Base-by-base conservation (phyloP, 2,113 vertebrate species). In the Macquaria australasica region DNA sequence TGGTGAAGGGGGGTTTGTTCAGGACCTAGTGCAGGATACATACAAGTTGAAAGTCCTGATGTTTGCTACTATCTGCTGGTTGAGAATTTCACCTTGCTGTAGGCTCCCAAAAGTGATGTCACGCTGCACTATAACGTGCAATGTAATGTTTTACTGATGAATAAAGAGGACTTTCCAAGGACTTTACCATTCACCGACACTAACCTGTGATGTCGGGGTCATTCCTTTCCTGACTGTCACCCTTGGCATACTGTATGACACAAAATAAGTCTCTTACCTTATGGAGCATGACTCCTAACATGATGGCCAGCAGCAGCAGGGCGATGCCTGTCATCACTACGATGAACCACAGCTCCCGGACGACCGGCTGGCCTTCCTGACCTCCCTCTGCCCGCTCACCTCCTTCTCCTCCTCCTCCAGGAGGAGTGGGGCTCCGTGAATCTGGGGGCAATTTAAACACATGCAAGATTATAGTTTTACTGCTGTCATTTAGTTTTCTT, bases 331-430 rank as follows among this genome's bases (percentile, higher is more conserved):
- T 96, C 97, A 99, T 97, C 53, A 98, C 59, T 37, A 95, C 94
- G 4, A 98, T 96, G 95, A 99, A 99, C 98, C 98, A 99, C 88
- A 99, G 90, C 92, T 99, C 96, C 0, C 88, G 94, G 91, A 97
- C 94, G 8, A 94, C 94, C 0, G 83, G 81, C 51, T 1, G 89
- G 69, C 90, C 94, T 75, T 81, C 92, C 56, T 92, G 93, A 0
- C 83, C 87, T 73, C 95, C 96, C 41, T 94, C 96, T 79, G 96
- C 96, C 69, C 84, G 72, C 73, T 92, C 91, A 28, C 87, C 87
- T 2, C 87, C 78, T 90, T 95, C 72, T 80, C 75, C 91, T 87
- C 93, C 90, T 92, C 95, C 93, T 96, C 95, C 86, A 70, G 96
- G 92, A 80, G 97, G 94, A 88, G 97, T 94, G 74, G 95, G 95